phyloP scores from a whole-genome alignment of 2,113 vertebrate genomes.

The Austrofundulus limnaeus region DNA sequence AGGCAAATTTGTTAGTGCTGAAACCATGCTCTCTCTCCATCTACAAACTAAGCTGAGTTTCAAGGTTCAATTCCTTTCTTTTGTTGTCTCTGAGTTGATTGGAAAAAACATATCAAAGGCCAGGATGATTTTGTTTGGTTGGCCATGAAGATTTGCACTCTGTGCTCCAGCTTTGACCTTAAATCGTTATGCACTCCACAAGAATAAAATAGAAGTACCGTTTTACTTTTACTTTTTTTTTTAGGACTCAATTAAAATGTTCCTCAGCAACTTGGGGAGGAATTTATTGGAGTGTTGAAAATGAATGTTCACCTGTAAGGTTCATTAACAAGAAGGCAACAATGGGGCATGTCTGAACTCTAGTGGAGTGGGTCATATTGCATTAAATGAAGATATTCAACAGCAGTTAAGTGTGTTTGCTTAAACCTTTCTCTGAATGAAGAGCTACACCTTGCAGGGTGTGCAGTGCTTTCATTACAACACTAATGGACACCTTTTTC shows the following conservation, averaged over 20 bases:
- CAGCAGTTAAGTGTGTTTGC: conserved; percentile 26
- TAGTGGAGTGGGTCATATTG: conserved; percentile 9
- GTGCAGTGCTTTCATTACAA: conserved; percentile 13
- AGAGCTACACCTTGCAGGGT: neutral
- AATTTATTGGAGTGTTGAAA: conserved; percentile 14
- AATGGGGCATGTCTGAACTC: conserved; percentile 30
- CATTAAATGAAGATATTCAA: conserved; percentile 29
- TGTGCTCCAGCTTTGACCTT: conserved; percentile 38
- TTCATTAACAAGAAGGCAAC: conserved; percentile 14
- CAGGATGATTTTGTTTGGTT: conserved; percentile 38
- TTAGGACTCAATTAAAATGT: conserved; percentile 6
- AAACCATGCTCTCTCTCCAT: conserved; percentile 16
- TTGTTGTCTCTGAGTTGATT: conserved; percentile 8
- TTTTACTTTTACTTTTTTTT: conserved; percentile 3
- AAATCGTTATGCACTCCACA: conserved; percentile 3
- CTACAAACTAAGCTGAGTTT: conserved; percentile 40
- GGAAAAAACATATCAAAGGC: conserved; percentile 13
- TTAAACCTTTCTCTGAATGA: conserved; percentile 11
- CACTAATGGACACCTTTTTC: conserved; percentile 25
- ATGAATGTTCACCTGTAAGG: conserved; percentile 11
- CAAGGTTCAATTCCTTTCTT: conserved; percentile 44
- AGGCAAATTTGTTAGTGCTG: conserved; percentile 17
- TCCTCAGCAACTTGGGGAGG: conserved; percentile 2
- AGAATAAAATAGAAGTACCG: conserved; percentile 1
- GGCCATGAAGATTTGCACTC: conserved; percentile 28